These are phyloP conservation scores for Lysandra coridon DNA, from an alignment of 2,888 invertebrate genomes.

Conservation along the genomic window DNA sequence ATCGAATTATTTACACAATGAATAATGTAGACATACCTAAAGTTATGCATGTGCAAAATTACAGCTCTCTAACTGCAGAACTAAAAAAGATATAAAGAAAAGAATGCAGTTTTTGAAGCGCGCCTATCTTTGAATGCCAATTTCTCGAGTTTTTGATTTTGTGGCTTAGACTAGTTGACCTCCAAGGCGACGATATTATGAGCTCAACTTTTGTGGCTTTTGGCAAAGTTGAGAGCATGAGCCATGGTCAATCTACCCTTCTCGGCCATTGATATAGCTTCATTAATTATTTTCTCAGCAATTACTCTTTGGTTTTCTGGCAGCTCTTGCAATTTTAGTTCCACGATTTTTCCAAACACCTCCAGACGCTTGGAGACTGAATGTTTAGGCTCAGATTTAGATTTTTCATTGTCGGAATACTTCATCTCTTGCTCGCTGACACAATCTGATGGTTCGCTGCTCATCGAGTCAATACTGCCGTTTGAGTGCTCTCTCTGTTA, in stretches of 20 bases:
- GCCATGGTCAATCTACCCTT: not conserved
- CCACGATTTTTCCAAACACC: not conserved
- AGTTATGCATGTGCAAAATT: constrained; percentile 1
- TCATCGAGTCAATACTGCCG: too few species aligned
- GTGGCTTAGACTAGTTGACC: not conserved
- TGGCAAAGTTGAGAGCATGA: not conserved
- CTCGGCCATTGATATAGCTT: not conserved
- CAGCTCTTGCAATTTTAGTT: not conserved
- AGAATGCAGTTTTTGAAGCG: not conserved
- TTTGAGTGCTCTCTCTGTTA: too few species aligned
- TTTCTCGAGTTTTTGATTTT: not conserved
- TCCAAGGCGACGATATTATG: not conserved
- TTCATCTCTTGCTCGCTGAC: too few species aligned
- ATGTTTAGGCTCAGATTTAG: not conserved
- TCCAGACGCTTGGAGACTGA: not conserved
- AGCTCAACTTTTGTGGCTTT: not conserved
- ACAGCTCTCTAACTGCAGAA: not conserved
- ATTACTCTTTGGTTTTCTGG: not conserved
- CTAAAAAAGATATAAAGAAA: not conserved
- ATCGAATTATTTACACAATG: not conserved
- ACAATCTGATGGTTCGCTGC: too few species aligned
- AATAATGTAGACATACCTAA: constrained; percentile 6
- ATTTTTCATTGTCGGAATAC: too few species aligned
- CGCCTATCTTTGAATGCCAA: constrained; percentile 1
- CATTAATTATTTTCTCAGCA: not conserved